A percentile compares a stretch with the other conserved stretches of the same genome.
phyloP scores from a whole-genome alignment of 2,888 invertebrate genomes.

The Tipula helvola region DNA sequence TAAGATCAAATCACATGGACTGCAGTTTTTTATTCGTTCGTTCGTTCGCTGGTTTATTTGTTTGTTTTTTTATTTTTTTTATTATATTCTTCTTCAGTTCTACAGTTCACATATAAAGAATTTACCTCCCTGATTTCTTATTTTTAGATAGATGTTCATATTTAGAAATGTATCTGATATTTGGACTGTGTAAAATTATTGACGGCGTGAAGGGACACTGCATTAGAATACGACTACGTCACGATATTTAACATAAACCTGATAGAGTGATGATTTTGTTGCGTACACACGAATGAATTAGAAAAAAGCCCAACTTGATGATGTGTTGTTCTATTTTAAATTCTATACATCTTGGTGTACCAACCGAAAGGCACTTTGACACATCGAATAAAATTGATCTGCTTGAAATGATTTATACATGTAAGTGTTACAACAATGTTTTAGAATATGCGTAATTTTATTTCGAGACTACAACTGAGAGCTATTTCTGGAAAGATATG shows the following conservation, averaged over 20 bases:
- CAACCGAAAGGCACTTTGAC: background rate
- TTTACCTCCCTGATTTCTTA: constrained; percentile 4
- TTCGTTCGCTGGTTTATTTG: background rate
- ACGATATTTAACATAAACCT: background rate
- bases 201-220: background rate
- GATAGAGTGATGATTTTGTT: background rate
- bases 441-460: background rate
- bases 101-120: background rate
- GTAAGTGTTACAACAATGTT: background rate
- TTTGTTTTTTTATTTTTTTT: too few species aligned
- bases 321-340: background rate
- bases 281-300: background rate
- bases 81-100: background rate
- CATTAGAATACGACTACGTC: background rate
- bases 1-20: background rate
- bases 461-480: background rate
- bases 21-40: background rate
- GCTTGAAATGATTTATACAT: background rate
- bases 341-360: background rate
- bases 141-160: background rate
- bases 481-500: background rate
- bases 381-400: background rate
- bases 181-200: background rate
- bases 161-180: background rate
- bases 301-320: background rate